Conservation (phyloP, 2,797 vertebrate genomes). For the Acrossocheilus wenchowensis region DNA sequence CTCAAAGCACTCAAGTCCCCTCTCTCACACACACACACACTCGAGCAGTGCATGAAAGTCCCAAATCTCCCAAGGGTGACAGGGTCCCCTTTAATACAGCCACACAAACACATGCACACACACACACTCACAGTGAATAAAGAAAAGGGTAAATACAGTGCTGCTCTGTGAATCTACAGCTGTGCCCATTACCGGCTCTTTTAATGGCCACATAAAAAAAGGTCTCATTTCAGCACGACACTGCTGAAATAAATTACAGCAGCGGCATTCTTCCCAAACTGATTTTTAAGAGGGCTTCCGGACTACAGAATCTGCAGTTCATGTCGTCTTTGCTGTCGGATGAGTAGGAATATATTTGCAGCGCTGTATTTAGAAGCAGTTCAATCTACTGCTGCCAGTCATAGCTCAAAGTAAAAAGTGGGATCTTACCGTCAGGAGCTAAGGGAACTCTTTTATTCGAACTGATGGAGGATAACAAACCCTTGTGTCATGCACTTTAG, state of each 20-base stretch:
- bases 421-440: not conserved
- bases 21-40: not conserved
- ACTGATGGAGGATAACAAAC: slow-evolving; percentile 8
- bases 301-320: slow-evolving; percentile 23
- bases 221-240: slow-evolving; percentile 68
- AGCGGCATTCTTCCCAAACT: slow-evolving; percentile 9
- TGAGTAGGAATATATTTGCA: slow-evolving; percentile 9
- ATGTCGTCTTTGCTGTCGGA: not conserved
- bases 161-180: slow-evolving; percentile 43
- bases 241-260: slow-evolving; percentile 70
- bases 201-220: slow-evolving; percentile 74
- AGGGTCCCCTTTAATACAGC: slow-evolving; percentile 69
- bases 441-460: not conserved
- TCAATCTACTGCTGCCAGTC: slow-evolving; percentile 3
- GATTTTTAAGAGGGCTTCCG: slow-evolving; percentile 3
- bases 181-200: slow-evolving; percentile 56
- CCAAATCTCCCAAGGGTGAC: slow-evolving; percentile 50
- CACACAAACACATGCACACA: slow-evolving; percentile 66
- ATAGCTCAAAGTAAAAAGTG: not conserved
- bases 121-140: slow-evolving; percentile 28
- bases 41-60: not conserved
- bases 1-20: slow-evolving; percentile 30
- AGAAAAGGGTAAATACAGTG: slow-evolving; percentile 38
- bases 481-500: not conserved
- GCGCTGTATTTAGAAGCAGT: slow-evolving; percentile 14